Conservation (phyloP, 2,888 invertebrate species). For the Thereva nobilitata region DNA sequence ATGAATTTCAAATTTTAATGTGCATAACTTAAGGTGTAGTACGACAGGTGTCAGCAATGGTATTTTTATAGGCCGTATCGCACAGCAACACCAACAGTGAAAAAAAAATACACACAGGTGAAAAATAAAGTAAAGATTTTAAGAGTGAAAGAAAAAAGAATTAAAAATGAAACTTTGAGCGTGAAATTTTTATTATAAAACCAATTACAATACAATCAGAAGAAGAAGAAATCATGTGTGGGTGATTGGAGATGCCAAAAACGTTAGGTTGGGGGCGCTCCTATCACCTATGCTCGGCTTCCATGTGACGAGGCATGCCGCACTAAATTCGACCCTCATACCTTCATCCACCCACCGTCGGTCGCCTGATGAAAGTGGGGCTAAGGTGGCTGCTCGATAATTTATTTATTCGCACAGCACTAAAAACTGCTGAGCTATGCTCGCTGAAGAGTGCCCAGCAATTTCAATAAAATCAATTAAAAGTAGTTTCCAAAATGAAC, state of each 20-base stretch:
- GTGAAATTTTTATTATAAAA: conserved; percentile 21
- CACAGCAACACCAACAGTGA: not conserved
- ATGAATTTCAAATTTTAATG: conserved; percentile 32
- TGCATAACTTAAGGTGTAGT: conserved; percentile 18
- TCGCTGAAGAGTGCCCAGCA: not conserved
- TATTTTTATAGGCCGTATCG: conserved; percentile 30
- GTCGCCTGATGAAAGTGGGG: too few relatives aligned
- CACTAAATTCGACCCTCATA: too few relatives aligned
- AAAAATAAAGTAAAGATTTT: too few relatives aligned
- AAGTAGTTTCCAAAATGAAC: conserved; percentile 10
- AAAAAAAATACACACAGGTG: too few relatives aligned
- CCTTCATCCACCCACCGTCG: too few relatives aligned
- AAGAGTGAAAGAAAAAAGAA: too few relatives aligned
- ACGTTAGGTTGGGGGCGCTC: too few relatives aligned
- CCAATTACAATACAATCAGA: conserved; percentile 23
- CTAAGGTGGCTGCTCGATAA: too few relatives aligned
- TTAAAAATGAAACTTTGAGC: not conserved
- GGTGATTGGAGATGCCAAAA: too few relatives aligned
- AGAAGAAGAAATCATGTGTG: too few relatives aligned
- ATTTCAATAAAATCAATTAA: conserved; percentile 35
- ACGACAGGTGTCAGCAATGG: conserved; percentile 36
- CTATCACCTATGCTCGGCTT: too few relatives aligned
- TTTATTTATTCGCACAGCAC: not conserved
- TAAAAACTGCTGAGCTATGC: not conserved
- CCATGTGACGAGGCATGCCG: too few relatives aligned